Base-by-base conservation (phyloP, 2,888 invertebrate genomes). In the Meteorus colon region DNA sequence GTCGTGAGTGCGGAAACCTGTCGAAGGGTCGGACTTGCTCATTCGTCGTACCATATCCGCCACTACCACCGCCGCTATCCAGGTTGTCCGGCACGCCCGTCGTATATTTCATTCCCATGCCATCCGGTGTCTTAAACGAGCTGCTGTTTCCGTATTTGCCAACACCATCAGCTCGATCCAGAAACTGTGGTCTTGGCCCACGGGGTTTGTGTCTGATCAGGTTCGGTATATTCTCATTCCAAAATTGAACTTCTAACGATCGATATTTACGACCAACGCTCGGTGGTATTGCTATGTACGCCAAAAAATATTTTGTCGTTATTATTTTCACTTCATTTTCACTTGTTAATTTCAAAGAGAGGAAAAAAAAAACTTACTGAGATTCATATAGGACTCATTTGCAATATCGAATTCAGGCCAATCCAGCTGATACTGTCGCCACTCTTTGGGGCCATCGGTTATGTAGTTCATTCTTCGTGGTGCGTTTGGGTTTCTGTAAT, bases 331-430 rank as follows among this genome's bases (percentile, higher is more conserved):
- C 10, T 48, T 73, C 16, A 29, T 41, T 68, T 5, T 24, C 31
- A 65, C 19, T 29, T 1, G 27, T 34, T 6, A 55, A 65, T 55
- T 65, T n/a, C 27, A 29, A 34, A 4, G 27, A 55, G 14, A 66
- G 4, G 19, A 41, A 37, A 48, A 6, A 6, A 60, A 24, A 27
- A 71, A 85, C 91, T 91, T 90, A 95, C 96, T 95, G 80, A 97
- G 91, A 89, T 93, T 93, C 77, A 97, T 91, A 89, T 95, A 97
- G 10, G 94, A 93, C 86, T 96, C 95, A 81, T 94, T 93, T 0
- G 91, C 91, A 1, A 92, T 90, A 81, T 95, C 95, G 85, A 95
- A 98, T 82, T 95, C 94, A 0, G 96, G 96, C 98, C 98, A 98
- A 78, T 95, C 94, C 16, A 94, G 91, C 76, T 95, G 93, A 85